Conservation (phyloP, 2,113 vertebrate species). For the Bufo gargarizans region DNA sequence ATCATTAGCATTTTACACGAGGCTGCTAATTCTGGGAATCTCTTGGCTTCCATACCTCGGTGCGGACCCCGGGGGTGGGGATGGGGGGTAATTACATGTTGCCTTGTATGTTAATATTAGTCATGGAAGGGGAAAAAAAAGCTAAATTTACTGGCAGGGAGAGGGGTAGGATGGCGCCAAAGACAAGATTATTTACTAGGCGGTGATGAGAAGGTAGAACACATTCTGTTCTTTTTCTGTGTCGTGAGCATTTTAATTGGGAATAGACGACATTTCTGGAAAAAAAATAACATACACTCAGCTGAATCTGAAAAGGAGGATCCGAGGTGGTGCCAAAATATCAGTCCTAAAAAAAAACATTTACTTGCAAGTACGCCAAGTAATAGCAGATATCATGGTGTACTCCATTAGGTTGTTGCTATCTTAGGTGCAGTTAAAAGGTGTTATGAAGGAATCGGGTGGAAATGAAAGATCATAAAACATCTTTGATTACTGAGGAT, state of each 20-base stretch:
- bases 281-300: neutral
- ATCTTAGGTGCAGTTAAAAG: too few species aligned
- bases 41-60: neutral
- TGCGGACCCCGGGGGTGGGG: neutral
- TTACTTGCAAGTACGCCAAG: too few species aligned
- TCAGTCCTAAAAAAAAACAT: too few species aligned
- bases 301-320: neutral
- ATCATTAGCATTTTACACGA: slow-evolving; percentile 18
- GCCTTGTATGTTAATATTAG: neutral
- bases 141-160: neutral
- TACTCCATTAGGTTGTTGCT: too few species aligned
- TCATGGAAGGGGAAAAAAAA: neutral
- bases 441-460: too few species aligned
- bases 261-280: neutral
- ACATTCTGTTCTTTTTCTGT: slow-evolving; percentile 13
- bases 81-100: neutral
- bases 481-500: too few species aligned
- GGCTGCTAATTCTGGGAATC: neutral
- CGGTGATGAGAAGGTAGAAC: neutral
- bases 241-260: slow-evolving; percentile 7
- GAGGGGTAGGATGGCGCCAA: neutral
- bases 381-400: too few species aligned
- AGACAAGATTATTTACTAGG: slow-evolving; percentile 22
- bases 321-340: neutral
- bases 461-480: too few species aligned